Percentiles rank a stretch among this genome's conserved stretches.
These are phyloP conservation scores for Polymixis lichenea DNA, from an alignment of 2,888 invertebrate genomes.

Conservation along the genomic window DNA sequence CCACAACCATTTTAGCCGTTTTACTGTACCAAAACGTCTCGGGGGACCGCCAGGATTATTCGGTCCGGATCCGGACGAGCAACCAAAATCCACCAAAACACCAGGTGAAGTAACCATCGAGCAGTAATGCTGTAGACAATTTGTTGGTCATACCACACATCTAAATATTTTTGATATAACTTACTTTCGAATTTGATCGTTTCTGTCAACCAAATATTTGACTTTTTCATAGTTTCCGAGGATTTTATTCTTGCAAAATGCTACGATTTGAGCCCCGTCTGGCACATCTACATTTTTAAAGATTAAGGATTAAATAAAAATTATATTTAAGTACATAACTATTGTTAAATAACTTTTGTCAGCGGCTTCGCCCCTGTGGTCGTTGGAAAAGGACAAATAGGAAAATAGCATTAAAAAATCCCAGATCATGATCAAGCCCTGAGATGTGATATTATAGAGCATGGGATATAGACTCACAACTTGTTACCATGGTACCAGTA, in stretches of 20 bases:
- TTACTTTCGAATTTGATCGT: constrained; percentile 89
- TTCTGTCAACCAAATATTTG: constrained; percentile 91
- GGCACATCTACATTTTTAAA: constrained; percentile 91
- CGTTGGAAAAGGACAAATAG: not conserved
- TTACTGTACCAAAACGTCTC: not conserved
- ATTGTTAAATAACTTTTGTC: not conserved
- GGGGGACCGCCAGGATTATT: not conserved
- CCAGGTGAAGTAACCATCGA: not conserved
- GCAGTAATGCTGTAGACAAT: not conserved
- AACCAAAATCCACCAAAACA: not conserved
- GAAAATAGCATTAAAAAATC: not conserved
- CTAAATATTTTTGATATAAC: constrained; percentile 8
- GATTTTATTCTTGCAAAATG: constrained; percentile 93
- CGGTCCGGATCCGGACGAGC: not conserved
- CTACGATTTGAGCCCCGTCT: constrained; percentile 93
- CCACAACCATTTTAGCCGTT: not conserved
- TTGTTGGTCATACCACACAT: not conserved
- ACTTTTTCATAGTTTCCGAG: constrained; percentile 91
- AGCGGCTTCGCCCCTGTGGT: not conserved
- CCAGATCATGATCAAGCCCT: not conserved
- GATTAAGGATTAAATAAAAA: not conserved
- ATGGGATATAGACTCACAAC: too few species aligned
- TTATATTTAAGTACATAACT: not conserved
- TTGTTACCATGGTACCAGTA: too few species aligned
- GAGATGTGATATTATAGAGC: not conserved